Conservation (phyloP, 2,113 vertebrate species). For the Bambusicola thoracicus region DNA sequence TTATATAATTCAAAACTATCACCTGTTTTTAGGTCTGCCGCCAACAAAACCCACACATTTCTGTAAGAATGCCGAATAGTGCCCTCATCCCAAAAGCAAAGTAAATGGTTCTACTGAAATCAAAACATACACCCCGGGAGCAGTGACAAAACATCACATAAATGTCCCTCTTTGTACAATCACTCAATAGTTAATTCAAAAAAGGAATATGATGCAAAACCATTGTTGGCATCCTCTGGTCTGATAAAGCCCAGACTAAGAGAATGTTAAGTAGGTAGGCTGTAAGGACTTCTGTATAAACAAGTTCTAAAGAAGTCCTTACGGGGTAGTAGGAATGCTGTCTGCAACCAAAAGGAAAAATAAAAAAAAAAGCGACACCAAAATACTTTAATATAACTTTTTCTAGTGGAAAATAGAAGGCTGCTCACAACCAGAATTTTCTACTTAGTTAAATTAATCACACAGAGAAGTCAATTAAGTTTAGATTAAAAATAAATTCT, state of each 20-base stretch:
- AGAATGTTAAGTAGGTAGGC: background rate
- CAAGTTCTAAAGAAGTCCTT: background rate
- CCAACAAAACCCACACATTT: background rate
- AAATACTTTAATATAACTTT: background rate
- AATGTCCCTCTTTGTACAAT: background rate
- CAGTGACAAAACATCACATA: background rate
- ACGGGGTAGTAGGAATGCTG: background rate
- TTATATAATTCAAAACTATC: background rate
- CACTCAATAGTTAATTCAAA: background rate
- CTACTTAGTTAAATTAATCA: background rate
- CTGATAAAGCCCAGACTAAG: background rate
- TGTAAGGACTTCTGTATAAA: background rate
- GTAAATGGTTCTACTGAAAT: conserved; percentile 1
- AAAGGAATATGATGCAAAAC: background rate
- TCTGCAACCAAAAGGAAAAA: background rate
- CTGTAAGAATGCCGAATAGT: background rate
- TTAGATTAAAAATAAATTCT: background rate
- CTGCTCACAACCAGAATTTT: background rate
- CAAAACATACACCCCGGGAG: background rate
- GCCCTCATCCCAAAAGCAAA: background rate
- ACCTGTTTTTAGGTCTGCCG: background rate
- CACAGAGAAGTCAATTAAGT: background rate
- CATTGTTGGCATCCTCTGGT: background rate
- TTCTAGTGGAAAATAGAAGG: background rate
- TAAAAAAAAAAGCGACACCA: background rate